Evolutionary conservation across 2,113 vertebrate species (phyloP), one percentile per base, ranked within the genome.

Genomic region (Marcusenius ussheri): DNA sequence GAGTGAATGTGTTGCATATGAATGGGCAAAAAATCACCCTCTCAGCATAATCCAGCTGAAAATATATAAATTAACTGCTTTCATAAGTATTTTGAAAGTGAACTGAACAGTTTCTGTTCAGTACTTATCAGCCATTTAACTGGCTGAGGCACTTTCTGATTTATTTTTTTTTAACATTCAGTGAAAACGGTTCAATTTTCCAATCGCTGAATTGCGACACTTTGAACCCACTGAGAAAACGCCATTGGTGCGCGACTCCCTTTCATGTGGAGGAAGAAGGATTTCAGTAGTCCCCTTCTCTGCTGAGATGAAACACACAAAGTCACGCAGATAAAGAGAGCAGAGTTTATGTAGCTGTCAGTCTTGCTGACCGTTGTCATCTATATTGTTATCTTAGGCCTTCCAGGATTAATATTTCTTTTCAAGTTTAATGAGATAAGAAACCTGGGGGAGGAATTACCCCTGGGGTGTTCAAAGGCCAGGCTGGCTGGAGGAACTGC

Each of bases 401-500:
- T 95, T 95, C 91, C 91, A 93, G 95, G 95, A 97, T 96, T 97
- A 96, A 97, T 97, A 96, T 96, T 95, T 95, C 95, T 97, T 96
- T 96, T 97, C 96, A 97, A 95, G 96, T 95, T 97, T 98, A 98
- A 97, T 96, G 95, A 98, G 97, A 97, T 98, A 97, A 97, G 96
- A 96, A 95, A 95, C 95, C 92, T 89, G 94, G 93, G 93, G 94
- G 83, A 95, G 95, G 95, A 93, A 91, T 96, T 96, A 91, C 95
- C 93, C 94, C 93, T 93, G 95, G 94, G 95, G 95, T 94, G 94
- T 96, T 97, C 95, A 97, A 96, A 97, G 98, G 96, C 96, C 94
- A 94, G 94, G 93, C 94, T 94, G 89, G 96, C 95, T 94, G 94
- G 95, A 96, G 95, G 94, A 96, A 91, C 97, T 97, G 97, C 94